Conservation (phyloP, 2,113 vertebrate genomes). For the Zosterops hypoxanthus region DNA sequence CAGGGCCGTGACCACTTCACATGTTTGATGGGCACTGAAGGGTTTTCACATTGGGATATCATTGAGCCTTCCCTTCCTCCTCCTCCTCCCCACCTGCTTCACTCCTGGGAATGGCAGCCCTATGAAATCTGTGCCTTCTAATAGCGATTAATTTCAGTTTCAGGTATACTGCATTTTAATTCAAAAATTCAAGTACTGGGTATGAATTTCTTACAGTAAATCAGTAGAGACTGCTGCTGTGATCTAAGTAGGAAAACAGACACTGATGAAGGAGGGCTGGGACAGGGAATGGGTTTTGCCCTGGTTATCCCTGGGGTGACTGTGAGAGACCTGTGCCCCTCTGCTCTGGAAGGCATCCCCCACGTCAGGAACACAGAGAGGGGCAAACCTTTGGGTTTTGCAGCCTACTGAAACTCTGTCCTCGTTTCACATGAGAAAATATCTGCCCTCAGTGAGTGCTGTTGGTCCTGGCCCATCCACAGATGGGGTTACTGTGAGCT, state of each 20-base stretch:
- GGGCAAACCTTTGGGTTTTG: neutral
- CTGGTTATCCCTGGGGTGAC: neutral
- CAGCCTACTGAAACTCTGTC: neutral
- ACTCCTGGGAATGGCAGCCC: neutral
- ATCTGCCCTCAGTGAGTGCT: neutral
- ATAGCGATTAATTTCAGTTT: neutral
- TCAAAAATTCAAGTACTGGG: neutral
- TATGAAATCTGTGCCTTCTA: neutral
- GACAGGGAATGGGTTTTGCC: neutral
- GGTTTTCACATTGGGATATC: neutral
- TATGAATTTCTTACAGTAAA: neutral
- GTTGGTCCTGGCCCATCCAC: rapidly evolving
- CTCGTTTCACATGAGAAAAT: rapidly evolving
- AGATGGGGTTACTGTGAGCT: rapidly evolving
- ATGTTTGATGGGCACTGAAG: neutral
- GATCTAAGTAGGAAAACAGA: neutral
- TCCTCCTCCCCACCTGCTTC: neutral
- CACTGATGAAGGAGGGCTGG: neutral
- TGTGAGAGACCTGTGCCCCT: neutral
- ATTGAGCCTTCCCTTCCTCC: neutral
- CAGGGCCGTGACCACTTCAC: rapidly evolving
- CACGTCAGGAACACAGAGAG: rapidly evolving
- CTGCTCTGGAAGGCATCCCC: neutral
- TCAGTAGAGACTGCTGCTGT: neutral
- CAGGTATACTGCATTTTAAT: neutral